Evolutionary conservation across 2,113 vertebrate species (phyloP).

Genomic region (Siniperca chuatsi): DNA sequence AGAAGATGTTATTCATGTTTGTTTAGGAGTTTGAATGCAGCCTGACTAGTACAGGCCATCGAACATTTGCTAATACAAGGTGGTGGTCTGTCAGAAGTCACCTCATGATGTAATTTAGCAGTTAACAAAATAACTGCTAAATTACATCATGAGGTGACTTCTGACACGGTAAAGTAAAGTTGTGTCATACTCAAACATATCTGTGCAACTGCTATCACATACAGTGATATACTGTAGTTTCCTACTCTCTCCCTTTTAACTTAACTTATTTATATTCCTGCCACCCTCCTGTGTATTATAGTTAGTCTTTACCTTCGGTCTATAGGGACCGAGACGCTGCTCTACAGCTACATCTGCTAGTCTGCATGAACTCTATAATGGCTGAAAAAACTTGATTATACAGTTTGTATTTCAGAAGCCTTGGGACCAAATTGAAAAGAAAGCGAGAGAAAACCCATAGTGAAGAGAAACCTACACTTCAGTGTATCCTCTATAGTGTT

Average conservation of each 20-base stretch:
- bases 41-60: not conserved
- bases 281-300: conserved; percentile 9
- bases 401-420: conserved; percentile 12
- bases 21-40: not conserved
- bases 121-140: not conserved
- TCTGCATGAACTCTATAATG: conserved; percentile 25
- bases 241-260: not conserved
- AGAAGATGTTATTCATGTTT: not conserved
- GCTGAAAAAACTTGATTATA: conserved; percentile 26
- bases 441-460: not conserved
- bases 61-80: not conserved
- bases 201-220: not conserved
- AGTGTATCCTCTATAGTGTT: not conserved
- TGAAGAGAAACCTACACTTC: not conserved
- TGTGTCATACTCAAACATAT: not conserved
- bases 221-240: not conserved
- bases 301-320: conserved; percentile 19
- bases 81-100: not conserved
- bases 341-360: conserved; percentile 28
- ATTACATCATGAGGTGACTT: too few species aligned
- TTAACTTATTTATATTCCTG: conserved; percentile 11
- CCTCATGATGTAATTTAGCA: not conserved
- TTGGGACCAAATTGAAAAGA: not conserved
- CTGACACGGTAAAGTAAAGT: not conserved
- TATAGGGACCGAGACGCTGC: not conserved